Evolutionary conservation across 2,113 vertebrate species (phyloP).

Genomic region (Astatotilapia flaviijosephi): DNA sequence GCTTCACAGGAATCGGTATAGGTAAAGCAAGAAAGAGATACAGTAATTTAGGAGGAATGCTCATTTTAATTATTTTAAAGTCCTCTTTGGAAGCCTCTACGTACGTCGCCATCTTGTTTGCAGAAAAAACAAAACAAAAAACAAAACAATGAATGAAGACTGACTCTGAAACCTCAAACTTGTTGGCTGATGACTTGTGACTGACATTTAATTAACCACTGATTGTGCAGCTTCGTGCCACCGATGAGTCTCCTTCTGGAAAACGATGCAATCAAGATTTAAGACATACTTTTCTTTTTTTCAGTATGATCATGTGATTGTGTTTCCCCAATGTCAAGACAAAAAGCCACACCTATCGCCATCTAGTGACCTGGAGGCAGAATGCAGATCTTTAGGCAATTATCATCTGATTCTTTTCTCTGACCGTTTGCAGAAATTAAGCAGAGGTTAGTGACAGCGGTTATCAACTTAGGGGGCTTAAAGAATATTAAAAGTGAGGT

Average conservation of each 20-base stretch:
- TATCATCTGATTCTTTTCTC: not conserved
- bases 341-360: not conserved
- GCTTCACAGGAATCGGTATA: fast-evolving
- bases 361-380: not conserved
- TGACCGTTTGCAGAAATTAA: not conserved
- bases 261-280: not conserved
- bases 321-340: not conserved
- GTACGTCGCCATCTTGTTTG: not conserved
- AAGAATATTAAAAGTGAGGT: not conserved
- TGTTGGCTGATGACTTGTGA: not conserved
- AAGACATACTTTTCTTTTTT: not conserved
- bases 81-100: not conserved
- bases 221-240: not conserved
- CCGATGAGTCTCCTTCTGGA: not conserved
- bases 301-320: not conserved
- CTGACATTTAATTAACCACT: not conserved
- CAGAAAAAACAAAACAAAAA: too few relatives aligned
- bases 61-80: not conserved
- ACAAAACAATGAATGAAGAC: not conserved
- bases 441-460: not conserved
- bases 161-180: not conserved
- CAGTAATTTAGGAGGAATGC: not conserved
- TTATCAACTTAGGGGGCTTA: not conserved
- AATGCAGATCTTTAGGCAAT: not conserved
- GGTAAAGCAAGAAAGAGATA: not conserved